Base-by-base conservation (phyloP, 1,140 invertebrate species). In the Drosophila pseudoananassae region DNA sequence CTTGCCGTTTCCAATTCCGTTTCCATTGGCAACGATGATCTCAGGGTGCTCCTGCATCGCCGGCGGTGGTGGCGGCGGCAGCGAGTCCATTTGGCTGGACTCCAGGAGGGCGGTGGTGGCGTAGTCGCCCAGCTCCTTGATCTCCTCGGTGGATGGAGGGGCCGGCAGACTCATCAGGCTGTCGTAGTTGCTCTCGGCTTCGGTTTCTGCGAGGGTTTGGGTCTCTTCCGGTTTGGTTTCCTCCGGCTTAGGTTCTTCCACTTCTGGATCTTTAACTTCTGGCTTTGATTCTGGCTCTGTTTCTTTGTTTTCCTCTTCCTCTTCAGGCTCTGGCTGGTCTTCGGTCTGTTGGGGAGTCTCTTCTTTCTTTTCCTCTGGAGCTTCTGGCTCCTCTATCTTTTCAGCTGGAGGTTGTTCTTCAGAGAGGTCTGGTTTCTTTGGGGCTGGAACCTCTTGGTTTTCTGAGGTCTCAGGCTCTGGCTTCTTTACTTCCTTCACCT, bases 131-230 rank as follows among this genome's bases (percentile, higher is more conserved):
- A 92, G 60, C 80, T 92, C 80, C 47, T 85, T 91, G 50, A 92
- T 92, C 66, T 92, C 91, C 53, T 92, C 91, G 20, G 57, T 90
- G 29, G 91, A 71, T 46, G 91, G 91, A 49, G 91, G 91, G 23
- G 82, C 91, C 36, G 91, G 91, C 43, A 92, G 63, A 49, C 90
- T 92, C 70, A 92, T 90, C 43, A 92, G 71, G 59, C 91, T 92
- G 56, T 92, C 91, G 33, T 90, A 92, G 53, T 56, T 77, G 49
- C 73, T 74, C 47, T 90, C 88, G 12, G n/a, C 40, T 17, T 43
- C 40, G 14, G 6, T 17, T 43, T 12, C 2, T 57, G 10, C n/a
- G 66, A 12, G 33, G 33, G 33, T 38, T 29, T 51, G 47, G 7
- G 56, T 14, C 6, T 45, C 50, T 17, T 50, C 40, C 29, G 36